A percentile compares a stretch with the other conserved stretches of the same genome.
Evolutionary conservation across 2,888 invertebrate genomes (phyloP).

Genomic region (Chesias legatella): DNA sequence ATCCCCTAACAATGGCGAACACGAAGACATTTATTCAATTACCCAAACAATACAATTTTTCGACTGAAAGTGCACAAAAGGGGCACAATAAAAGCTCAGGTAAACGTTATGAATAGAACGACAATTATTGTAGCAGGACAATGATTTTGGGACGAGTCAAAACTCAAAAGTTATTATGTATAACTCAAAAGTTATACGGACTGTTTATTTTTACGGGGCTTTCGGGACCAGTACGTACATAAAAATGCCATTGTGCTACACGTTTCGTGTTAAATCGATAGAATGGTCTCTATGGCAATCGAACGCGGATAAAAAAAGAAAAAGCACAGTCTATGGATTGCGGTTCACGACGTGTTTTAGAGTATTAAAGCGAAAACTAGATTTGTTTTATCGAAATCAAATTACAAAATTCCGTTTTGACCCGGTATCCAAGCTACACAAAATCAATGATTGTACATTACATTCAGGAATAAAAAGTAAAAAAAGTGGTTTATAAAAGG

Average conservation of each 20-base stretch:
- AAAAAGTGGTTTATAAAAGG: too few species aligned
- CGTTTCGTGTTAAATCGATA: slow-evolving; percentile 54
- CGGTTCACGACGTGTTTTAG: slow-evolving; percentile 36
- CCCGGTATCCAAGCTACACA: too few species aligned
- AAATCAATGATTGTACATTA: too few species aligned
- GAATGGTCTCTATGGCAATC: slow-evolving; percentile 36
- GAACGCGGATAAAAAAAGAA: slow-evolving; percentile 42
- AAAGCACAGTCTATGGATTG: slow-evolving; percentile 39
- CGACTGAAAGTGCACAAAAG: slow-evolving; percentile 70
- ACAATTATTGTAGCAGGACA: slow-evolving; percentile 62
- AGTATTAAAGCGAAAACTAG: slow-evolving; percentile 7
- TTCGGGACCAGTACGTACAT: slow-evolving; percentile 35
- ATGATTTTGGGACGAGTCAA: slow-evolving; percentile 71
- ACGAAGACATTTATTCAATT: slow-evolving; percentile 76
- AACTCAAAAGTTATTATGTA: slow-evolving; percentile 67
- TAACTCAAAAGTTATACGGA: slow-evolving; percentile 51
- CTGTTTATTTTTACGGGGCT: slow-evolving; percentile 61
- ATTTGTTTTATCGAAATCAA: neutral
- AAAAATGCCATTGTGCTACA: slow-evolving; percentile 46
- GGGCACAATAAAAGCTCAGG: slow-evolving; percentile 57
- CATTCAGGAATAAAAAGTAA: too few species aligned
- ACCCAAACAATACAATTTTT: slow-evolving; percentile 68
- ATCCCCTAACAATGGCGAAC: slow-evolving; percentile 51
- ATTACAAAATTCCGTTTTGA: neutral
- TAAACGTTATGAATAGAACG: slow-evolving; percentile 66